Base-by-base conservation (phyloP, 2,113 vertebrate genomes). In the Neodontobutis hainanensis region DNA sequence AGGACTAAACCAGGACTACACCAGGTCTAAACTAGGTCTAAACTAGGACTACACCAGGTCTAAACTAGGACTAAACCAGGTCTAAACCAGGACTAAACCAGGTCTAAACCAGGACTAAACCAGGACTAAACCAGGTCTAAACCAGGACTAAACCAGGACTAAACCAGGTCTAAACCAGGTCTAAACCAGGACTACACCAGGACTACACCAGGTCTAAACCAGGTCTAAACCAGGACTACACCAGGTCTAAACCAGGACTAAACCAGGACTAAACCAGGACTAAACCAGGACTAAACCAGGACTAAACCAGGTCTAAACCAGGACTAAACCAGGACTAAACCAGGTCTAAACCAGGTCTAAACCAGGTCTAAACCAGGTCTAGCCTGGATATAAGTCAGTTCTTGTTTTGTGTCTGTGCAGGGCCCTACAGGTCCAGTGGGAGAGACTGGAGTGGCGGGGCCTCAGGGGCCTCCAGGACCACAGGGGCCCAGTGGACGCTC, bases 401-500 rank as follows among this genome's bases (percentile, higher is more conserved):
- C 3, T 15, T 48, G 9, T 48, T 8, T 36, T 61, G 3, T 79
- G 11, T 68, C 8, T 82, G 6, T 69, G 35, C 46, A 99, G 97
- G 97, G 97, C 19, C 91, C 94, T 16, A 91, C 92, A 4, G 97
- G 97, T 63, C 90, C 92, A 57, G 92, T 92, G 3, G 97, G 97
- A 63, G 95, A 96, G 72, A 77, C 87, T n/a, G 97, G 97, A 40
- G 76, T 92, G 73, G 85, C 93, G 3, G 97, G 97, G 69, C 92
- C 92, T 0, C 97, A 97, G 70, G 97, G 97, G 2, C 94, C 95
- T 8, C 95, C 94, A 0, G 97, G 97, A 11, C 95, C 94, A 0
- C 96, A 97, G 61, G 97, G 97, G 61, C 97, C 94, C 58, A 98
- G 95, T 43, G 97, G 97, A 38, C 94, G 95, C 68, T 96, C 97